Evolutionary conservation across 2,113 vertebrate genomes (phyloP), one percentile per base, ranked within the genome.

Genomic region (Serinus canaria): DNA sequence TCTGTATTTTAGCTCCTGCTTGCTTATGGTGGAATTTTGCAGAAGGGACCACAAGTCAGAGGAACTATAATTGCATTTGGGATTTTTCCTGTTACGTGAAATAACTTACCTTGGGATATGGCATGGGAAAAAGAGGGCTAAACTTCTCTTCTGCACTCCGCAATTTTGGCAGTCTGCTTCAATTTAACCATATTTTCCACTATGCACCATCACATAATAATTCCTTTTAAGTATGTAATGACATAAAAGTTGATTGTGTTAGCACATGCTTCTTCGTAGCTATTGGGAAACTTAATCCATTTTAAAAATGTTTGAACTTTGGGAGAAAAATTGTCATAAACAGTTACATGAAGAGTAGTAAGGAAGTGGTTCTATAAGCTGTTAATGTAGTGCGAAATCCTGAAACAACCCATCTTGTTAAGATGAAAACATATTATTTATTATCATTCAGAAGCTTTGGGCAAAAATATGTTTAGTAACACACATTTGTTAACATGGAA

Each of bases 1-100:
- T 94, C 56, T 39, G 5, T 91, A 94, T 83, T 95, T 96, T 94
- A 95, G 41, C n/a, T 94, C 44, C 83, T 91, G 33, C 25, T 82
- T 91, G 43, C 50, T 83, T 96, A 74, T 91, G 49, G 5, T 73
- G 60, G 72, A 70, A 59, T 88, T 91, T 79, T 76, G 27, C 44
- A 89, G 60, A 93, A 76, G 39, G 15, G 30, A 59, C 16, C 37
- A 78, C 52, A 88, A 92, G 41, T 78, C 66, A 72, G 39, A 25
- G 25, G 44, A 89, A 53, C 35, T 43, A 39, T n/a, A 91, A 77
- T 77, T 4, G 0, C 31, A 50, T 64, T 64, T 56, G 58, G 70
- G 31, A 74, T 60, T 64, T n/a, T 46, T 86, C 63, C 49, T 70
- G 30, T 67, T 64, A 59, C 0, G 0, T 79, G 62, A 94, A 97